Percentiles rank a stretch among this genome's conserved stretches.
Evolutionary conservation across 2,113 vertebrate species (phyloP).

Genomic region (Petrocephalus microphthalmus): DNA sequence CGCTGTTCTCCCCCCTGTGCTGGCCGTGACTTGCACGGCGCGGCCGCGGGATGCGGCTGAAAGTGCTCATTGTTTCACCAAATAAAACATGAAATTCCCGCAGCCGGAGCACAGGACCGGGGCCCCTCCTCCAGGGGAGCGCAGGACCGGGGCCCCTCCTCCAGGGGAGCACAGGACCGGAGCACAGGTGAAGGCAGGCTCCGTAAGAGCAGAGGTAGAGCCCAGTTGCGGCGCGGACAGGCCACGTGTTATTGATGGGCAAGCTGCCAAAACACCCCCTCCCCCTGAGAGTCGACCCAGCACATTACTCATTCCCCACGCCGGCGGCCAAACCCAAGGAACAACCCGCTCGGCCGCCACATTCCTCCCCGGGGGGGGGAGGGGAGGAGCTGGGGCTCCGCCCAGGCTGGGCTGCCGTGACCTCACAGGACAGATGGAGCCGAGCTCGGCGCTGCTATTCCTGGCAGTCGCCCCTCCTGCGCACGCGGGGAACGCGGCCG

Average conservation of each 20-base stretch:
- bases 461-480: conserved; percentile 50
- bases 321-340: background rate
- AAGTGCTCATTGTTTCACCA: conserved; percentile 1
- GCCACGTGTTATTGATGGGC: conserved; percentile 13
- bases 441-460: conserved; percentile 44
- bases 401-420: background rate
- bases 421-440: background rate
- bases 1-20: background rate
- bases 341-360: background rate
- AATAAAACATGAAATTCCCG: background rate
- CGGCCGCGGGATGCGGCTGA: background rate
- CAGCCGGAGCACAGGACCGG: background rate
- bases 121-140: background rate
- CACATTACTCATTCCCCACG: conserved; percentile 15
- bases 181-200: background rate
- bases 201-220: conserved; percentile 6
- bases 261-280: background rate
- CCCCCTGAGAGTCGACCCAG: background rate
- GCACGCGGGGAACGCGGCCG: conserved; percentile 58
- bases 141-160: no score
- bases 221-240: background rate
- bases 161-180: background rate
- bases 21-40: background rate
- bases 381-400: background rate
- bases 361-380: background rate